Conservation (phyloP, 2,113 vertebrate genomes). For the Tapirus terrestris region DNA sequence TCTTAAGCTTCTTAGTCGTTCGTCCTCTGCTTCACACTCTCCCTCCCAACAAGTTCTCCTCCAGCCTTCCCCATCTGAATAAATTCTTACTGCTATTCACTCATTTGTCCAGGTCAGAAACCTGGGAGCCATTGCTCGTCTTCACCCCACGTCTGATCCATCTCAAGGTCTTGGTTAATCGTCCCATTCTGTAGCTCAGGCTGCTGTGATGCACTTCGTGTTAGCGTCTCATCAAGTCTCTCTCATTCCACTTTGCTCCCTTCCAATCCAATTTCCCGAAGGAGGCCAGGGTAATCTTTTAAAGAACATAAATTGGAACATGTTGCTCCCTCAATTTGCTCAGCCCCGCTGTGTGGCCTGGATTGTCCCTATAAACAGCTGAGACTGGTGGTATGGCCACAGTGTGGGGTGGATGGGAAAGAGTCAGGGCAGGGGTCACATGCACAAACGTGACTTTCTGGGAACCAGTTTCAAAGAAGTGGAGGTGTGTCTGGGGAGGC, state of each 20-base stretch:
- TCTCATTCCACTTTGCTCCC: neutral
- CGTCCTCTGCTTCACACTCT: neutral
- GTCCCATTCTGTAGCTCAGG: neutral
- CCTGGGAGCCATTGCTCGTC: neutral
- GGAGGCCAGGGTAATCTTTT: neutral
- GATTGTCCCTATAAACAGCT: too few relatives aligned
- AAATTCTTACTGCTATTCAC: too few relatives aligned
- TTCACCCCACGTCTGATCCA: neutral
- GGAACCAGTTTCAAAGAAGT: too few relatives aligned
- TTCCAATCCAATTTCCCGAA: neutral
- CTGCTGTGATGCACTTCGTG: neutral
- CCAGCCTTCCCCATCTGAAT: neutral
- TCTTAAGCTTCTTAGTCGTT: neutral
- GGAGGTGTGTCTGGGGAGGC: too few relatives aligned
- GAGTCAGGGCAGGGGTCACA: too few relatives aligned
- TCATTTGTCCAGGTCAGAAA: neutral
- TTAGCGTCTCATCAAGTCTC: neutral
- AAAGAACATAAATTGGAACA: too few relatives aligned
- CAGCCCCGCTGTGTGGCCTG: too few relatives aligned
- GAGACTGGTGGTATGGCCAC: too few relatives aligned
- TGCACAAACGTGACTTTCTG: too few relatives aligned
- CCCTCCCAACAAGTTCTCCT: neutral
- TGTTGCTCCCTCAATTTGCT: too few relatives aligned
- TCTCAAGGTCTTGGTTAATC: neutral
- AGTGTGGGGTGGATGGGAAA: too few relatives aligned